Conservation (phyloP, 2,113 vertebrate genomes). For the Thamnophis sirtalis region DNA sequence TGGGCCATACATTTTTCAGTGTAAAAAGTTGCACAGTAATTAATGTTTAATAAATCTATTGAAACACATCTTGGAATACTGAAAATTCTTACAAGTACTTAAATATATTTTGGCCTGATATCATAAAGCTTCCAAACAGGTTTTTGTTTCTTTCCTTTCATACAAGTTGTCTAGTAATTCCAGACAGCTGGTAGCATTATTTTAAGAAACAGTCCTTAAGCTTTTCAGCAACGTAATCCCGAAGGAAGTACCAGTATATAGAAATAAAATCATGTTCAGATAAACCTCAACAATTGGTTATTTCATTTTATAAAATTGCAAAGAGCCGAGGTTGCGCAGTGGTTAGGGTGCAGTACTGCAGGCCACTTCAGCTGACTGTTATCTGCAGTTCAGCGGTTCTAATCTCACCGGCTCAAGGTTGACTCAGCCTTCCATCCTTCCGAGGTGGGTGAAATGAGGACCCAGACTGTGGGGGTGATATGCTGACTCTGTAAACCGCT, state of each 20-base stretch:
- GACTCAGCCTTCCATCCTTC: too few relatives aligned
- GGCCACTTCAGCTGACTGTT: too few relatives aligned
- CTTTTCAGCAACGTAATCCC: not conserved
- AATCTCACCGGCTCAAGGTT: too few relatives aligned
- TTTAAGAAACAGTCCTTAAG: not conserved
- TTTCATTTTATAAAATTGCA: too few relatives aligned
- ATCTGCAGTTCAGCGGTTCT: too few relatives aligned
- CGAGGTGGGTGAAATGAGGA: too few relatives aligned
- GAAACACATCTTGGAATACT: not conserved
- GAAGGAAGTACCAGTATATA: not conserved
- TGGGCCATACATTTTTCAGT: not conserved
- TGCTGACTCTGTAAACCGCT: too few relatives aligned
- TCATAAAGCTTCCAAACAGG: not conserved
- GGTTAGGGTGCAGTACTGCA: too few relatives aligned
- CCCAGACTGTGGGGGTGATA: too few relatives aligned
- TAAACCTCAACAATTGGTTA: not conserved
- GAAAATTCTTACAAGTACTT: not conserved
- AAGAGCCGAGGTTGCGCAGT: too few relatives aligned
- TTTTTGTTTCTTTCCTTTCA: not conserved
- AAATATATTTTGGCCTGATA: not conserved
- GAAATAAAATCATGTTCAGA: not conserved
- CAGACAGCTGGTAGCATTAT: slow-evolving; percentile 17
- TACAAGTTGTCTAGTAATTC: not conserved
- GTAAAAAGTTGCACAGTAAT: not conserved
- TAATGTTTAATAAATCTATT: not conserved